A percentile compares a stretch with the other conserved stretches of the same genome.
Conservation (phyloP, 2,113 vertebrate species). For the Forbesichthys papilliferus region DNA sequence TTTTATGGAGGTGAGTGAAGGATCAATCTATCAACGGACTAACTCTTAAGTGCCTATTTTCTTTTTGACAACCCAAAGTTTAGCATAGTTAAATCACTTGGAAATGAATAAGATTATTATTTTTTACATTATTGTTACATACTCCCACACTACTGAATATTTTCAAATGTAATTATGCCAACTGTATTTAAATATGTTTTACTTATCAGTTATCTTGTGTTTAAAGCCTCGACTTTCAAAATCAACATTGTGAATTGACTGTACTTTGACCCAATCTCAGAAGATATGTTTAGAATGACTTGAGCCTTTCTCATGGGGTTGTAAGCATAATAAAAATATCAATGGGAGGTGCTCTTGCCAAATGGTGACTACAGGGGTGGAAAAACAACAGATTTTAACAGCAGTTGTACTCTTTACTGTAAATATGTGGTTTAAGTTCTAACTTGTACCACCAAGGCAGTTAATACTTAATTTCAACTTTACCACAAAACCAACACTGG, state of each 20-base stretch:
- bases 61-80: not conserved
- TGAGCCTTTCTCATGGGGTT: not conserved
- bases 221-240: not conserved
- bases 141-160: not conserved
- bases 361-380: too few relatives aligned
- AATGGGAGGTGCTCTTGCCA: too few relatives aligned
- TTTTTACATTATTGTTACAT: not conserved
- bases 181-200: too few relatives aligned
- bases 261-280: conserved; percentile 42
- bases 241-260: not conserved
- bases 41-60: too few relatives aligned
- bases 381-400: too few relatives aligned
- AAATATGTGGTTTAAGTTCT: too few relatives aligned
- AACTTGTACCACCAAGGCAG: too few relatives aligned
- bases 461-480: conserved; percentile 5
- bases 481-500: conserved; percentile 18
- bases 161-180: too few relatives aligned
- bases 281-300: conserved; percentile 4
- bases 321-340: too few relatives aligned
- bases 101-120: not conserved
- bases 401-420: too few relatives aligned
- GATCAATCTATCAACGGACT: too few relatives aligned
- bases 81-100: not conserved
- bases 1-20: too few relatives aligned
- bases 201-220: not conserved